Percentiles rank a stretch among this genome's conserved stretches.
Evolutionary conservation across 2,797 vertebrate species (phyloP).

Genomic region (Hypotaenidia philippensis): DNA sequence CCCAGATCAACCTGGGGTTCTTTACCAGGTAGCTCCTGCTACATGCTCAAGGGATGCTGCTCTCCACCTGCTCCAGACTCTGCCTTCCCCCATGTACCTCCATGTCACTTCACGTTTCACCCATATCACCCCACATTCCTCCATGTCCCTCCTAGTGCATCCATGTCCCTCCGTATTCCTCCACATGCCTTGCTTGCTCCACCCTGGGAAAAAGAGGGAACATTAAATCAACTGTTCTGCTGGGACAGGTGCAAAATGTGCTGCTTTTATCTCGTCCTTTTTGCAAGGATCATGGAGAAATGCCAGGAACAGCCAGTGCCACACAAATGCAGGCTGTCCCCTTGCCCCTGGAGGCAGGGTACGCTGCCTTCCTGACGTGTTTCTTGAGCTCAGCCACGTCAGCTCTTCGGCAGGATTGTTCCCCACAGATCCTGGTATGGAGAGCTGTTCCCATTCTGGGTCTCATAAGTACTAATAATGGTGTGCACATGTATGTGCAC

Average conservation of each 20-base stretch:
- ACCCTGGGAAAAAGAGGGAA: background rate
- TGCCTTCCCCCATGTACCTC: background rate
- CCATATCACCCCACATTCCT: background rate
- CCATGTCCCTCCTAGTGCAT: background rate
- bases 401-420: background rate
- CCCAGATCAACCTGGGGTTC: background rate
- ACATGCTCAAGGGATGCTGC: fast-evolving
- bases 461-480: background rate
- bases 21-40: background rate
- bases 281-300: background rate
- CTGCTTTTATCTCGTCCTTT: background rate
- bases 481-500: background rate
- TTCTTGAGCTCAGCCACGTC: background rate
- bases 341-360: background rate
- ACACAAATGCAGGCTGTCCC: background rate
- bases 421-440: background rate
- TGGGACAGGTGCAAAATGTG: background rate
- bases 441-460: background rate
- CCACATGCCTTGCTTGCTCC: background rate
- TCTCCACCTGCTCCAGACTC: background rate
- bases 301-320: background rate
- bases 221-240: background rate
- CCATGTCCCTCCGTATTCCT: background rate
- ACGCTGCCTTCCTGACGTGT: background rate
- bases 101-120: background rate